Conservation (phyloP, 92 coral and sea anemone genomes). For the Galaxea fascicularis region DNA sequence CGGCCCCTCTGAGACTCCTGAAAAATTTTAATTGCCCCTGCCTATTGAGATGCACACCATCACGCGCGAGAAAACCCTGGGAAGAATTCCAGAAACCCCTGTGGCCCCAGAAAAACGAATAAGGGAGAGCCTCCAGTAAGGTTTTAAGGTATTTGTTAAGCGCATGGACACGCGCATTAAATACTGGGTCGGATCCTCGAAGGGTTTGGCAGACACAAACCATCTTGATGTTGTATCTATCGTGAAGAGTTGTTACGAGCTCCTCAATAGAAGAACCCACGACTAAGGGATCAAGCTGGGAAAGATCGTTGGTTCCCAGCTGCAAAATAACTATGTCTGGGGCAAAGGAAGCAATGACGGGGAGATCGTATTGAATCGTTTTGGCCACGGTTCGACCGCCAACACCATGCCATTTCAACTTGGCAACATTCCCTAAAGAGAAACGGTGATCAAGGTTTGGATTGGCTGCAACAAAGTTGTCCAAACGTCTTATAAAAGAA, state of each 20-base stretch:
- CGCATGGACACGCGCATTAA: not conserved
- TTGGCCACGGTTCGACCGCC: not conserved
- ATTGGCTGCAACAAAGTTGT: slow-evolving; percentile 2
- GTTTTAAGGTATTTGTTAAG: not conserved
- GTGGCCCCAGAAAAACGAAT: slow-evolving; percentile 19
- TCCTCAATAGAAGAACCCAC: slow-evolving; percentile 41
- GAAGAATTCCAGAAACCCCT: slow-evolving; percentile 34
- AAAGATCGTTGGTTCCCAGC: slow-evolving; percentile 11
- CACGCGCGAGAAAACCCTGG: not conserved
- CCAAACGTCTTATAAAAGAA: slow-evolving; percentile 28
- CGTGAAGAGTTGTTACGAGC: slow-evolving; percentile 11
- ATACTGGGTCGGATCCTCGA: not conserved
- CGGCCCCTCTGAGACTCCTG: slow-evolving; percentile 47
- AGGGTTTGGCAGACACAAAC: slow-evolving; percentile 49
- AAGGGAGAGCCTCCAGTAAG: slow-evolving; percentile 32
- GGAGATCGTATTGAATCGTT: too few relatives aligned
- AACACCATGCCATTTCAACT: slow-evolving; percentile 21
- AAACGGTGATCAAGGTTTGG: slow-evolving; percentile 6
- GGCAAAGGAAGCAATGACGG: not conserved
- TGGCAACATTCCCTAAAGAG: slow-evolving; percentile 3
- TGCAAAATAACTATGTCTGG: slow-evolving; percentile 35
- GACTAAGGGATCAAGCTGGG: not conserved
- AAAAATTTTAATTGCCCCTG: slow-evolving; percentile 17
- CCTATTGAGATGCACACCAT: slow-evolving; percentile 7
- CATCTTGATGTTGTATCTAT: not conserved